Conservation (phyloP, 2,113 vertebrate genomes). For the Pterophyllum scalare region DNA sequence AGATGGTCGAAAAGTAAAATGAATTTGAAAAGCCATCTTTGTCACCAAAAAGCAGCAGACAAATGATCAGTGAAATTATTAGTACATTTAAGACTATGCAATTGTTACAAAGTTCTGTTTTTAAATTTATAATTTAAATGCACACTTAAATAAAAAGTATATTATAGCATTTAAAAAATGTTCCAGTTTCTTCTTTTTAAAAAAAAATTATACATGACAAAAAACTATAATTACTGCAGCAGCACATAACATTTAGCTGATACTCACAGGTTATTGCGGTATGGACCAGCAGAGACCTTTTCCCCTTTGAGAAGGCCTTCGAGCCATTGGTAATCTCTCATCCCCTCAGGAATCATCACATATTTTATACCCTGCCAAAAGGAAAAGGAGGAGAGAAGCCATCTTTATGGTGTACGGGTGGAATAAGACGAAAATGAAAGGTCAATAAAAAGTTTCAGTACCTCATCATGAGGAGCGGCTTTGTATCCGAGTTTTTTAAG, state of each 20-base stretch:
- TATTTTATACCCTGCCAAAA: constrained; percentile 74
- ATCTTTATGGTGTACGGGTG: background rate
- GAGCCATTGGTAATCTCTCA: constrained; percentile 77
- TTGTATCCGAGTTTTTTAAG: constrained; percentile 76
- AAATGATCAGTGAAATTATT: background rate
- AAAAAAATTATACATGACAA: no score
- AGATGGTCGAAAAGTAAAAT: no score
- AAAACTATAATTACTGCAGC: background rate
- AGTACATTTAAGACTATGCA: background rate
- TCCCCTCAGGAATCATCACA: constrained; percentile 78
- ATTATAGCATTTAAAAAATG: no score
- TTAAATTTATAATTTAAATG: no score
- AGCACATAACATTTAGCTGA: background rate
- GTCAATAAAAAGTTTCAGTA: constrained; percentile 51
- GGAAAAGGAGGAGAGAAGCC: background rate
- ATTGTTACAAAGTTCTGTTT: background rate
- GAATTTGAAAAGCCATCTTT: no score
- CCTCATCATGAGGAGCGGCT: constrained; percentile 79
- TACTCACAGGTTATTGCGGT: constrained; percentile 43
- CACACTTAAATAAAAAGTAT: no score
- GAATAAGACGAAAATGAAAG: background rate
- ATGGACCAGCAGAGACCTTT: background rate
- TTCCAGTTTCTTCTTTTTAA: no score
- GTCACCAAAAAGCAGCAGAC: background rate
- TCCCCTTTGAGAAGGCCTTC: constrained; percentile 61